Base-by-base conservation (phyloP, 2,888 invertebrate genomes). In the Ormyrus thymus region DNA sequence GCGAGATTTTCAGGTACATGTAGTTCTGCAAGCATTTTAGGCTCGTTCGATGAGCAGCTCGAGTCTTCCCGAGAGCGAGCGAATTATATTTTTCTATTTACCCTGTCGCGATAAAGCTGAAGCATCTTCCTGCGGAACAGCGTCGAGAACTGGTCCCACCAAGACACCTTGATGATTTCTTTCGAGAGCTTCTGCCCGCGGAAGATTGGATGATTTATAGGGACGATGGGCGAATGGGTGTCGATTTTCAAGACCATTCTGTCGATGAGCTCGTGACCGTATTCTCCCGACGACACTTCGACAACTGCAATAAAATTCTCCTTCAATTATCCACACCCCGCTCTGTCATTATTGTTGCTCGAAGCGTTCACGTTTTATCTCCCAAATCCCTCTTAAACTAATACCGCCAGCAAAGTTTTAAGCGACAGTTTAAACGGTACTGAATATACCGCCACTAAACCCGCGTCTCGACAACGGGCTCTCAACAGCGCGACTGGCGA, bases 221-320 rank as follows among this genome's bases (percentile, higher is more conserved):
- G 86, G 55, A 82, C 9, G 10, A 89, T 83, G 13, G 87, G 87
- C 65, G 80, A 83, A 68, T 83, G 85, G 53, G 82, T 94, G 70
- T 94, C 94, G 0, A 95, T 92, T 0, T 92, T 92, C 6, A 92
- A 87, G 0, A 95, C 93, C 94, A 96, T 94, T 84, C 90, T 91
- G 29, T 95, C 94, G 2, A 93, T 91, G 84, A 93, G 93, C 11
- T 92, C 92, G 0, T 84, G 82, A 1, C 96, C 96, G 85, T 96
- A 96, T 90, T 96, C 96, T 0, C 94, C 94, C 77, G 94, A 93
- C 3, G 95, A 94, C 7, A 96, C 94, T 91, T 96, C 96, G 82
- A 96, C 94, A 76, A 96, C 96, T 95, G 86, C 5, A 91, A 90
- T 82, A 80, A 76, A 81, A 72, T 75, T 65, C 77, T 7, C 6